A percentile compares a stretch with the other conserved stretches of the same genome.
Conservation (phyloP, 1,140 invertebrate genomes). For the Neodiprion pinetum region DNA sequence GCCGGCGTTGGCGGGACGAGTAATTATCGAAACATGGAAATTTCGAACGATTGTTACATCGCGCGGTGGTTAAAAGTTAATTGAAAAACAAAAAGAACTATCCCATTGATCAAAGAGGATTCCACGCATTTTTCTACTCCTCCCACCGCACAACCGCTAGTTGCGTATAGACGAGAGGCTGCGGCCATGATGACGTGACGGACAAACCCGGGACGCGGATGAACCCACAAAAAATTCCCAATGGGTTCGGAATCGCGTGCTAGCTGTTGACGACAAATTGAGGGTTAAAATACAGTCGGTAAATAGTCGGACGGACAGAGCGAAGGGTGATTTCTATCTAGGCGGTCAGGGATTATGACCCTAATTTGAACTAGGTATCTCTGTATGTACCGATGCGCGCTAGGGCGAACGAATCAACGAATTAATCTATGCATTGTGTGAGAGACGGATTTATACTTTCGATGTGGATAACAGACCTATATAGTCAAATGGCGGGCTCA, state of each 20-base stretch:
- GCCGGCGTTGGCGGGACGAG: slow-evolving; percentile 41
- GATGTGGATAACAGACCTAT: too few species aligned
- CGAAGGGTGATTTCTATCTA: slow-evolving; percentile 48
- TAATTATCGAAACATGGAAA: slow-evolving; percentile 51
- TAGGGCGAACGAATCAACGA: background rate
- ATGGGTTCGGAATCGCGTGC: slow-evolving; percentile 40
- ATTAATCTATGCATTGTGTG: slow-evolving; percentile 2
- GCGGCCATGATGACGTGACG: background rate
- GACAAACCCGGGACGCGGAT: background rate
- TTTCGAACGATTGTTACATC: slow-evolving; percentile 18
- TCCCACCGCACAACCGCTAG: slow-evolving; percentile 1
- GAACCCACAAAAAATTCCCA: slow-evolving; percentile 41
- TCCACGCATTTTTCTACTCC: background rate
- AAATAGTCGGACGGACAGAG: slow-evolving; percentile 48
- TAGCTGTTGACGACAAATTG: slow-evolving; percentile 64
- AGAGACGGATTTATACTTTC: too few species aligned
- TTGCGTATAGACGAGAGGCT: slow-evolving; percentile 23
- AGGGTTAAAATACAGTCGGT: slow-evolving; percentile 64
- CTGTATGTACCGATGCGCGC: background rate
- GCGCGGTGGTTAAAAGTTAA: background rate
- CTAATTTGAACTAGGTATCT: slow-evolving; percentile 49
- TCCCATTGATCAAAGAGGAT: slow-evolving; percentile 22
- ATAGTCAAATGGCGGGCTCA: too few species aligned
- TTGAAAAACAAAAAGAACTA: background rate
- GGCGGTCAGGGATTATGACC: slow-evolving; percentile 56